These are phyloP conservation scores for Callinectes sapidus DNA, from an alignment of 2,888 invertebrate genomes.

Conservation along the genomic window DNA sequence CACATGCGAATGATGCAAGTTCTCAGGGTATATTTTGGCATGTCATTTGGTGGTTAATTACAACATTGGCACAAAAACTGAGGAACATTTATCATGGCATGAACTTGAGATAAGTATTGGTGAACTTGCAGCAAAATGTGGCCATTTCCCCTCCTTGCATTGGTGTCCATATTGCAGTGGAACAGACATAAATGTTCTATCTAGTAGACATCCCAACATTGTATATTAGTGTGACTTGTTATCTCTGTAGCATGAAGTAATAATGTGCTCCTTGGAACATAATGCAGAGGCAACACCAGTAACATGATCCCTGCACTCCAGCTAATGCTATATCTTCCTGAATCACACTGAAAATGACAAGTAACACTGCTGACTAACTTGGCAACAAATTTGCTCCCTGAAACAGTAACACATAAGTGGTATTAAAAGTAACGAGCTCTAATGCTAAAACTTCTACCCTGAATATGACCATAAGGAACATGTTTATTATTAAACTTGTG, in stretches of 20 bases:
- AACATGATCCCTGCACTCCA: neutral
- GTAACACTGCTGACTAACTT: neutral
- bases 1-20: neutral
- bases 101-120: neutral
- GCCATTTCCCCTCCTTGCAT: neutral
- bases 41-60: neutral
- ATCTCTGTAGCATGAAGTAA: neutral
- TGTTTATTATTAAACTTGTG: neutral
- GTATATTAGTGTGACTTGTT: neutral
- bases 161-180: neutral
- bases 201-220: neutral
- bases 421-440: neutral
- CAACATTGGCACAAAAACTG: neutral
- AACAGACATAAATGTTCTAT: neutral
- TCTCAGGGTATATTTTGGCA: neutral
- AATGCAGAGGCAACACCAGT: neutral
- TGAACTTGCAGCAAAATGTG: neutral
- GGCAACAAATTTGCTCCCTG: neutral
- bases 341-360: neutral
- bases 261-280: neutral
- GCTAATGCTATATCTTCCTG: neutral
- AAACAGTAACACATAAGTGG: conserved; percentile 5
- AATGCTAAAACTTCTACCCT: neutral
- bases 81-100: neutral
- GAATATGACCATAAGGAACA: conserved; percentile 2